These are phyloP conservation scores for Bolborhynchus lineola DNA, from an alignment of 2,113 vertebrate genomes.

Conservation along the genomic window DNA sequence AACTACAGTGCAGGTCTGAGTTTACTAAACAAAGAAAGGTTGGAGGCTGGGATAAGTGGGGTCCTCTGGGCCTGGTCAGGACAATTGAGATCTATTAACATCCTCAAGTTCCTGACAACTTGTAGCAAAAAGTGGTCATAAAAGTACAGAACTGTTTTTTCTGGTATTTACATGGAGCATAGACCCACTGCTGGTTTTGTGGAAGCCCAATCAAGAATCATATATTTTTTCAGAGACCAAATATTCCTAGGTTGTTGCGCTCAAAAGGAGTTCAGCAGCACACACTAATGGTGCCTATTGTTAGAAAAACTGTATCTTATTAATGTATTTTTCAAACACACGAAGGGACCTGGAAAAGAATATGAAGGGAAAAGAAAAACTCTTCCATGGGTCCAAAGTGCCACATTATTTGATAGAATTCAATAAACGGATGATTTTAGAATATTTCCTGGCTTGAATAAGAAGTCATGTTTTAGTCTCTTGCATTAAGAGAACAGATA, in stretches of 20 bases:
- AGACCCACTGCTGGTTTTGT: background rate
- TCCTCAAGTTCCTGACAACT: background rate
- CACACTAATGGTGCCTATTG: fast-evolving
- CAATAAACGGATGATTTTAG: background rate
- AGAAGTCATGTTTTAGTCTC: background rate
- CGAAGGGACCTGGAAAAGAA: background rate
- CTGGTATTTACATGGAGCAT: background rate
- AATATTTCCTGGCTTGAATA: background rate
- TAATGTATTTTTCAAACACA: background rate
- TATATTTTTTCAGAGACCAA: background rate
- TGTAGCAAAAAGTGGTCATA: background rate
- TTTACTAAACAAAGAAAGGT: background rate
- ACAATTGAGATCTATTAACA: background rate
- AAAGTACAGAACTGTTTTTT: background rate
- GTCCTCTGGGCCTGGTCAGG: fast-evolving
- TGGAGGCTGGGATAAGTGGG: fast-evolving
- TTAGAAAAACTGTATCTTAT: background rate
- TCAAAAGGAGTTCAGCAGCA: background rate
- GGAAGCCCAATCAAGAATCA: background rate
- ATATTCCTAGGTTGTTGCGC: background rate
- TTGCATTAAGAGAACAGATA: background rate
- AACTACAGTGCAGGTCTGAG: background rate
- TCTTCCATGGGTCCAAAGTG: background rate
- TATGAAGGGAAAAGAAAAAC: background rate
- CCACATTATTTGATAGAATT: background rate